Percentiles rank a stretch among this genome's conserved stretches.
These are phyloP conservation scores for Epinotia ramella DNA, from an alignment of 2,888 invertebrate species.

Conservation along the genomic window DNA sequence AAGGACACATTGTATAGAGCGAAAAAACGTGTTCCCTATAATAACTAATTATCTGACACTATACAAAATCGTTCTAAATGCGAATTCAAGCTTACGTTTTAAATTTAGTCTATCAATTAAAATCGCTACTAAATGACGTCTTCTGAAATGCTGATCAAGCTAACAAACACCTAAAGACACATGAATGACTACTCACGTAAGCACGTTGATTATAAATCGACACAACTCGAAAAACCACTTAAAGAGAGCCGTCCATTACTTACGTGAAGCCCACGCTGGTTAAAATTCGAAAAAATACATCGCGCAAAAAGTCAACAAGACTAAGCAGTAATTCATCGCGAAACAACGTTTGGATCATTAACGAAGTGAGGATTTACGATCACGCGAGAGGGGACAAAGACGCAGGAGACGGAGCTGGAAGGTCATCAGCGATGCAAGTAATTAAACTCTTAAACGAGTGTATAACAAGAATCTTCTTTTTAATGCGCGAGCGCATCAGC, in stretches of 20 bases:
- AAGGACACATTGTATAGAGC: no score
- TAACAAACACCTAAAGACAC: not conserved
- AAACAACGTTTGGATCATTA: constrained; percentile 77
- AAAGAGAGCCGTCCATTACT: constrained; percentile 74
- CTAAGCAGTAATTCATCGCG: constrained; percentile 78
- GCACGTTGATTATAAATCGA: constrained; percentile 77
- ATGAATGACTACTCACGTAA: constrained; percentile 56
- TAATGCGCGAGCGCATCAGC: constrained; percentile 66
- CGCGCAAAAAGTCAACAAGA: constrained; percentile 75
- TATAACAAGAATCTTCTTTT: constrained; percentile 80
- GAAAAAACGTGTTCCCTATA: no score
- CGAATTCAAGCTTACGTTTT: no score
- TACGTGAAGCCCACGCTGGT: constrained; percentile 73
- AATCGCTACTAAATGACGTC: not conserved
- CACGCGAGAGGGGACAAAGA: constrained; percentile 65
- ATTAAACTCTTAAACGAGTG: constrained; percentile 84
- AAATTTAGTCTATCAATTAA: not conserved
- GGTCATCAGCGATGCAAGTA: constrained; percentile 77
- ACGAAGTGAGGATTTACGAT: constrained; percentile 81
- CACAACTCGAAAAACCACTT: constrained; percentile 78
- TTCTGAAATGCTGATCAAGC: not conserved
- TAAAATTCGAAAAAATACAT: constrained; percentile 73
- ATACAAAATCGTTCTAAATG: no score
- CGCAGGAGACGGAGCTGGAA: constrained; percentile 56
- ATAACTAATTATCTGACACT: no score